Conservation (phyloP, 2,113 vertebrate genomes). For the Lontra canadensis region DNA sequence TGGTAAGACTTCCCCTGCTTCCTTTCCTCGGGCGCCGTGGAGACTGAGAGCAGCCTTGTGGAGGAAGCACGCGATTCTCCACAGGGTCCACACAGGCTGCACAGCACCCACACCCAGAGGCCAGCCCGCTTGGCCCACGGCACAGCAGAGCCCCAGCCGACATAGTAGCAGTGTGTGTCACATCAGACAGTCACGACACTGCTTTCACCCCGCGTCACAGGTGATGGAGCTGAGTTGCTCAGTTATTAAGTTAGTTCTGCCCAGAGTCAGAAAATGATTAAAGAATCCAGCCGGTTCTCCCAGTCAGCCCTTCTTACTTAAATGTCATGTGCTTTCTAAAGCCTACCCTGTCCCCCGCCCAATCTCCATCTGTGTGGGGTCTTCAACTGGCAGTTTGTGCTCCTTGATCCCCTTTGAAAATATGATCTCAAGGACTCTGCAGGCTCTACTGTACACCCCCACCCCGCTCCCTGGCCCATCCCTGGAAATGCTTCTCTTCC, state of each 20-base stretch:
- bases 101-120: neutral
- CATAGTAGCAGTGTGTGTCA: neutral
- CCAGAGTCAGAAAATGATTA: neutral
- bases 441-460: too few relatives aligned
- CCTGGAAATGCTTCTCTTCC: neutral
- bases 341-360: neutral
- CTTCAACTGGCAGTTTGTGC: accelerated
- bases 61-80: neutral
- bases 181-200: neutral
- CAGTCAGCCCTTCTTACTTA: neutral
- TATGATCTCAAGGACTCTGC: neutral
- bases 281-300: neutral
- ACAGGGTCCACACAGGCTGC: neutral
- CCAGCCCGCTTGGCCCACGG: neutral
- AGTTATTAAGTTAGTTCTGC: neutral
- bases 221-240: neutral
- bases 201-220: neutral
- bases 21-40: neutral
- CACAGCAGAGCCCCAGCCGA: neutral
- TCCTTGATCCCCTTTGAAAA: neutral
- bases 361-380: accelerated
- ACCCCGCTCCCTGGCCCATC: neutral
- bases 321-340: neutral
- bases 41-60: neutral
- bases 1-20: neutral